Evolutionary conservation across 2,888 invertebrate genomes (phyloP), one percentile per base, ranked within the genome.

Genomic region (Siphlonurus alternatus): DNA sequence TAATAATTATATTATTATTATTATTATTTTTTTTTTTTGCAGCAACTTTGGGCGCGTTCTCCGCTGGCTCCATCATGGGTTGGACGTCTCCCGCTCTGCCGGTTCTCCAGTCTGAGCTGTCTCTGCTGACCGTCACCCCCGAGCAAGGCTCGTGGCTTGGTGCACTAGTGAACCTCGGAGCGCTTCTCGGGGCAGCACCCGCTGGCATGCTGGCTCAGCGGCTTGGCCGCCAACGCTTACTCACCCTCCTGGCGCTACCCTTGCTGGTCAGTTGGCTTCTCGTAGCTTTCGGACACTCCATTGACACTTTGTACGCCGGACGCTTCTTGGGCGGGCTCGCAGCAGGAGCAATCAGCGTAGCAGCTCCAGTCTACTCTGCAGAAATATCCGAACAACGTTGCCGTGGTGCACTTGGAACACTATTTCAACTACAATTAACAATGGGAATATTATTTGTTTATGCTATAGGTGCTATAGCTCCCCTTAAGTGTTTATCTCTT

Each of bases 391-490:
- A 85, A 66, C 77, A 79, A 24, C 77, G 80, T 2, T 75, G 82
- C 22, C 75, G 87, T n/a, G 83, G 86, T 0, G 78, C 83, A 0
- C 74, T 88, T 2, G 86, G 85, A 25, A 82, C 85, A 59, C 82
- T 85, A 69, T 85, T 85, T 70, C 87, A 88, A 71, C 79, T 88
- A 18, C 81, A 82, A 66, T 79, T 86, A 60, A 81, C 84, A 25
- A 75, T 84, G 23, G 88, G 88, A 1, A 78, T 86, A 3, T 76
- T 87, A 0, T 76, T 83, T 64, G 81, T 80, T 18, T 86, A 86
- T 71, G 73, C 81, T 2, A 65, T 76, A 5, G 80, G 80, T 15
- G 70, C 77, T 53, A 71, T 73, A 25, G 70, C 75, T 1, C 72
- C 74, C 62, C 79, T 79, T 75, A 71, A 73, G 53, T 71, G 71